Percentiles rank a stretch among this genome's conserved stretches.
Conservation (phyloP, 2,888 invertebrate species). For the Opisthograptis luteolata region DNA sequence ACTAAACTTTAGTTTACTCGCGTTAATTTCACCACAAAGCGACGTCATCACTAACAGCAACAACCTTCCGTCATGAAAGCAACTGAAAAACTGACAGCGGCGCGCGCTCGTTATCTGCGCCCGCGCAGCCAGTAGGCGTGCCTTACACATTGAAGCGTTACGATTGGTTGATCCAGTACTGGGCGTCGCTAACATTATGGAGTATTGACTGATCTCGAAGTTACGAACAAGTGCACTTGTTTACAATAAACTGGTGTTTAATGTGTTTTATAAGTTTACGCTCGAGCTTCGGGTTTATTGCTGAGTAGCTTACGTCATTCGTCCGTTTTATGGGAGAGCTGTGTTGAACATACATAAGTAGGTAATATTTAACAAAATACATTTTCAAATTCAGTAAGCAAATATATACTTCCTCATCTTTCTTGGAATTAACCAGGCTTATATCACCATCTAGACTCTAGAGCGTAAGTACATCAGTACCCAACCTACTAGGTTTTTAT, state of each 20-base stretch:
- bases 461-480: too few species aligned
- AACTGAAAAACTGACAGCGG: constrained; percentile 70
- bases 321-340: constrained; percentile 43
- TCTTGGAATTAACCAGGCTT: too few species aligned
- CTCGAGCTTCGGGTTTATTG: constrained; percentile 74
- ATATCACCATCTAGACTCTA: too few species aligned
- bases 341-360: constrained; percentile 31
- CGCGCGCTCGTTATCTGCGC: constrained; percentile 54
- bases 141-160: constrained; percentile 45
- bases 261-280: constrained; percentile 79
- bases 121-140: constrained; percentile 72
- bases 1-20: constrained; percentile 86
- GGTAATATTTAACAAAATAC: too few species aligned
- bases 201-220: constrained; percentile 73
- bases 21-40: constrained; percentile 63
- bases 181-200: constrained; percentile 66
- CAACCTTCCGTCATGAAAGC: constrained; percentile 55
- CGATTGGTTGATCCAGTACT: constrained; percentile 58
- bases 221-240: constrained; percentile 76
- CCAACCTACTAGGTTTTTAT: too few species aligned
- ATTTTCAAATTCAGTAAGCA: too few species aligned
- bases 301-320: constrained; percentile 65
- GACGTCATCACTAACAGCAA: constrained; percentile 68
- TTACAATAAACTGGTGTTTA: constrained; percentile 79
- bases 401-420: too few species aligned